phyloP scores from a whole-genome alignment of 1,140 invertebrate genomes.

The Drosophila nannoptera region DNA sequence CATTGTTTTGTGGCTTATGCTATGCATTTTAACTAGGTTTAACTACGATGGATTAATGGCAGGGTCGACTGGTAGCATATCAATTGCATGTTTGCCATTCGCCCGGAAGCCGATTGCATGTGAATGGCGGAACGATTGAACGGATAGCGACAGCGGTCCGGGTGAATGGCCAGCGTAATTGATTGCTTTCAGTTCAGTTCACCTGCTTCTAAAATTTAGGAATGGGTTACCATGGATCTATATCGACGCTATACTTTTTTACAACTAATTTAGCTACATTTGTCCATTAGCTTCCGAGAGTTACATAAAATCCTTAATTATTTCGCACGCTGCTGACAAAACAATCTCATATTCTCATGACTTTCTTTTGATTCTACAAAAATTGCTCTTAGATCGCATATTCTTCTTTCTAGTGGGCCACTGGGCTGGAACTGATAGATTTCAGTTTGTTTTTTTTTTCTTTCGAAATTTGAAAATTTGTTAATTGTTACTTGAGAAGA shows the following conservation, averaged over 20 bases:
- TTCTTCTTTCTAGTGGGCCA: neutral
- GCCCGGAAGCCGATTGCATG: neutral
- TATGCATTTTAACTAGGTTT: constrained; percentile 41
- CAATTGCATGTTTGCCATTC: constrained; percentile 2
- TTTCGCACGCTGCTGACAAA: constrained; percentile 31
- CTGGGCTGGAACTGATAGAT: constrained; percentile 26
- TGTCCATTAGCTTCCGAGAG: constrained; percentile 28
- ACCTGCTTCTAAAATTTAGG: constrained; percentile 21
- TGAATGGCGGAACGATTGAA: neutral
- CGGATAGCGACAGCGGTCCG: neutral
- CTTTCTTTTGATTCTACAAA: constrained; percentile 39
- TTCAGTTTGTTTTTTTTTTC: constrained; percentile 12
- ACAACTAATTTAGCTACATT: constrained; percentile 27
- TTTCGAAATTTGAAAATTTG: neutral
- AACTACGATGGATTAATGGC: constrained; percentile 45
- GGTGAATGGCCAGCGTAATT: neutral
- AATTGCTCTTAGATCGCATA: constrained; percentile 48
- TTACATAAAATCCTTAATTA: constrained; percentile 38
- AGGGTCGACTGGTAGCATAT: constrained; percentile 9
- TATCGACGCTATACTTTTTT: constrained; percentile 6
- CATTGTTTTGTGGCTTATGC: constrained; percentile 18
- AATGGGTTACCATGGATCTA: constrained; percentile 45
- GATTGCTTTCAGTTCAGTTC: too few species aligned
- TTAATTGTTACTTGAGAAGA: constrained; percentile 11
- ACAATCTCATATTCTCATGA: constrained; percentile 33